Percentiles rank a stretch among this genome's conserved stretches.
These are phyloP conservation scores for Aphidius colemani DNA, from an alignment of 2,888 invertebrate species.

Conservation along the genomic window DNA sequence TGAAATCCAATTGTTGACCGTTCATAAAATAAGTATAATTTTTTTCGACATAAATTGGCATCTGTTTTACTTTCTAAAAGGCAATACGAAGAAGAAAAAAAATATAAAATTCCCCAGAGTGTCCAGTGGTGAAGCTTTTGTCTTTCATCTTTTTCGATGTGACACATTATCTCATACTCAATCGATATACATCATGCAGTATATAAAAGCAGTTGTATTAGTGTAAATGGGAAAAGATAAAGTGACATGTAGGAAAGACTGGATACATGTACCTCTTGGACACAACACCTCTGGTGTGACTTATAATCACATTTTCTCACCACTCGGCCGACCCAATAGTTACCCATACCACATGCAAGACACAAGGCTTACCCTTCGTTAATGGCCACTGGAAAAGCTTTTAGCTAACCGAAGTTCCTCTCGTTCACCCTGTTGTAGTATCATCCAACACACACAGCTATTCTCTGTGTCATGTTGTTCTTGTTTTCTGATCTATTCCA, in stretches of 20 bases:
- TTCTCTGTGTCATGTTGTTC: slow-evolving; percentile 18
- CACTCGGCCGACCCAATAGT: slow-evolving; percentile 31
- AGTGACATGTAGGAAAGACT: slow-evolving; percentile 8
- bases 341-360: slow-evolving; percentile 32
- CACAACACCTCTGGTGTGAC: slow-evolving; percentile 54
- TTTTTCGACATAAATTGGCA: slow-evolving; percentile 18
- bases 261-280: slow-evolving; percentile 42
- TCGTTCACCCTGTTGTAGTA: slow-evolving; percentile 33
- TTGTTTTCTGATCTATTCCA: slow-evolving; percentile 56
- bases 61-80: slow-evolving; percentile 28
- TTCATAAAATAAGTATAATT: slow-evolving; percentile 12
- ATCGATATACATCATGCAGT: slow-evolving; percentile 47
- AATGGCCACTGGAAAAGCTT: slow-evolving; percentile 59
- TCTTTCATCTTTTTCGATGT: slow-evolving; percentile 49
- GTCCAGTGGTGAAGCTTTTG: slow-evolving; percentile 38
- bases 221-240: slow-evolving; percentile 23
- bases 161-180: slow-evolving; percentile 48
- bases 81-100: slow-evolving; percentile 32
- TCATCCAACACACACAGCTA: slow-evolving; percentile 1
- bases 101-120: slow-evolving; percentile 29
- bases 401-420: slow-evolving; percentile 57
- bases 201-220: slow-evolving; percentile 12
- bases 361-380: slow-evolving; percentile 52
- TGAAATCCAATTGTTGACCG: slow-evolving; percentile 1
- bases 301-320: slow-evolving; percentile 60